Evolutionary conservation across 2,113 vertebrate genomes (phyloP).

Genomic region (Pterophyllum scalare): DNA sequence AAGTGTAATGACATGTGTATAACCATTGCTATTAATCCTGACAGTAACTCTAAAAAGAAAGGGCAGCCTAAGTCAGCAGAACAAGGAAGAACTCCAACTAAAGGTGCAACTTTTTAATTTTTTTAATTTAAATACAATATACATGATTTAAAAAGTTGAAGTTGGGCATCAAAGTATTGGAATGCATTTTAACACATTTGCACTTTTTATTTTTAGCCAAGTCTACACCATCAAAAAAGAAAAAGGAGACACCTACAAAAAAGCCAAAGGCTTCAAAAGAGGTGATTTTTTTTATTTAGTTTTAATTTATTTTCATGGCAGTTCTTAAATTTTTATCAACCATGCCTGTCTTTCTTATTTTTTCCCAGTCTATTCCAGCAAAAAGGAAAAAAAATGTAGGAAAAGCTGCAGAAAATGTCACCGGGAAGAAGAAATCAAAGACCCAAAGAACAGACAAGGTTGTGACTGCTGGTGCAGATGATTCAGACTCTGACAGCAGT

Average conservation of each 20-base stretch:
- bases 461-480: constrained; percentile 24
- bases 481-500: constrained; percentile 82
- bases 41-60: constrained; percentile 54
- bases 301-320: background rate
- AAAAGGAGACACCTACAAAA: constrained; percentile 30
- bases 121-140: background rate
- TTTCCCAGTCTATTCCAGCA: constrained; percentile 7
- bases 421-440: constrained; percentile 56
- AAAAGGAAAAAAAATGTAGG: constrained; percentile 53
- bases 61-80: background rate
- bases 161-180: background rate
- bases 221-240: constrained; percentile 20
- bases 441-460: background rate
- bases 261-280: constrained; percentile 38
- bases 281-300: constrained; percentile 13
- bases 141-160: background rate
- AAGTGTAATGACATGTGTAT: background rate
- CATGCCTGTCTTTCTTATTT: background rate
- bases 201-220: constrained; percentile 7
- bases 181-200: background rate
- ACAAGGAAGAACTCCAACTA: background rate
- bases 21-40: background rate
- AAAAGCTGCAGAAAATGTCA: constrained; percentile 24
- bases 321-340: background rate
- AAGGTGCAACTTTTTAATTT: constrained; percentile 28